Evolutionary conservation across 92 coral and sea anemone species (phyloP).

Genomic region (Phenganax marumi): DNA sequence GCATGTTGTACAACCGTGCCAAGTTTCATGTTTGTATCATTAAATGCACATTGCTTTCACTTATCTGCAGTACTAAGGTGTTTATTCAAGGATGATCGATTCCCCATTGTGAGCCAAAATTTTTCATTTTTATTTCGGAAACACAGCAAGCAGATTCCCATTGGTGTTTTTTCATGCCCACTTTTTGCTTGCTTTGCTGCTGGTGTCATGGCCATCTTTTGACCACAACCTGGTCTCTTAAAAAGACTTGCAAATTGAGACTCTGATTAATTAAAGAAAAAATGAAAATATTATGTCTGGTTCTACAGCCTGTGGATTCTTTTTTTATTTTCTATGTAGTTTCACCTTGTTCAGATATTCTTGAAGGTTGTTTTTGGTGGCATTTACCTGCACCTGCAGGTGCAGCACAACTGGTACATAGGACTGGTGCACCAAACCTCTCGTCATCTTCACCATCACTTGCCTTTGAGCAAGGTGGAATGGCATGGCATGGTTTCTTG

Average conservation of each 20-base stretch:
- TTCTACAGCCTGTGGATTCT: no score
- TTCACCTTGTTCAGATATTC: no score
- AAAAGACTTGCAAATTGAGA: slow-evolving; percentile 3
- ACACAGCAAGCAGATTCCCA: slow-evolving; percentile 14
- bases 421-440: no score
- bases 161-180: background rate
- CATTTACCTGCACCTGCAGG: no score
- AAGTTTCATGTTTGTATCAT: slow-evolving; percentile 8
- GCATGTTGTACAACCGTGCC: background rate
- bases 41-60: slow-evolving; percentile 4
- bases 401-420: no score
- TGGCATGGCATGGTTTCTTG: no score
- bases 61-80: slow-evolving; percentile 6
- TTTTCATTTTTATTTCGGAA: background rate
- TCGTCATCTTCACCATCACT: no score
- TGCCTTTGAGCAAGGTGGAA: no score
- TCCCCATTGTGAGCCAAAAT: slow-evolving; percentile 15
- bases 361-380: no score
- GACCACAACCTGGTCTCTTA: background rate
- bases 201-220: background rate
- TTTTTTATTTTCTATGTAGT: no score
- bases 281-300: no score
- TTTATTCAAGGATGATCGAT: background rate
- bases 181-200: background rate
- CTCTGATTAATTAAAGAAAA: no score